A percentile compares a stretch with the other conserved stretches of the same genome.
Evolutionary conservation across 2,888 invertebrate species (phyloP).

Genomic region (Tachina fera): DNA sequence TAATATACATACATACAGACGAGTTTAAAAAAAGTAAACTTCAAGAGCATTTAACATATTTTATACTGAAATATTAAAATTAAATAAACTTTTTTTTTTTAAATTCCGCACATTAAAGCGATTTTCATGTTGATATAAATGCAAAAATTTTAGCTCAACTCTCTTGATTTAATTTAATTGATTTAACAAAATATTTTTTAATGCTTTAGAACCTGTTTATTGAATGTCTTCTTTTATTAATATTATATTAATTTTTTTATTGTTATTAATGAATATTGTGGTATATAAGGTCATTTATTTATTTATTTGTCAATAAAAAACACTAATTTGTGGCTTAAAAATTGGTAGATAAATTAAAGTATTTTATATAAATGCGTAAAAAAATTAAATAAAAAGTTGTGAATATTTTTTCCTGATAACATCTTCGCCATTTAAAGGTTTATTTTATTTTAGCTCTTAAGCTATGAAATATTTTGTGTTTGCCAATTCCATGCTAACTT

Average conservation of each 20-base stretch:
- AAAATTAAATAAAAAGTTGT: not conserved
- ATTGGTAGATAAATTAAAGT: constrained; percentile 3
- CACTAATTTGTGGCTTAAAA: constrained; percentile 34
- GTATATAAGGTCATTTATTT: constrained; percentile 53
- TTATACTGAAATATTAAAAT: not conserved
- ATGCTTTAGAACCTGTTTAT: constrained; percentile 20
- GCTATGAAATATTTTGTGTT: not conserved
- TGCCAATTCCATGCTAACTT: not conserved
- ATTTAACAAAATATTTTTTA: constrained; percentile 9
- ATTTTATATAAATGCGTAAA: constrained; percentile 6
- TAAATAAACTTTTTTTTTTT: not conserved
- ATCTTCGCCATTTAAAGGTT: not conserved
- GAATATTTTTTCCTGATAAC: too few species aligned
- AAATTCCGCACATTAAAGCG: not conserved
- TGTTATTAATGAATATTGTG: constrained; percentile 46
- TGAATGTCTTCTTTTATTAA: not conserved
- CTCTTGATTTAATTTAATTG: constrained; percentile 9
- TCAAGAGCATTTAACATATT: too few species aligned
- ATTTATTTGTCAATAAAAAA: constrained; percentile 35
- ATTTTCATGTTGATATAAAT: not conserved
- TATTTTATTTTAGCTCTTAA: constrained; percentile 1
- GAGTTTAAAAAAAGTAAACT: not conserved
- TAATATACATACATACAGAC: not conserved
- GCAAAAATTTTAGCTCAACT: not conserved
- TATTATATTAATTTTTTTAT: constrained; percentile 34